Evolutionary conservation across 2,888 invertebrate genomes (phyloP).

Genomic region (Tiliacea aurago): DNA sequence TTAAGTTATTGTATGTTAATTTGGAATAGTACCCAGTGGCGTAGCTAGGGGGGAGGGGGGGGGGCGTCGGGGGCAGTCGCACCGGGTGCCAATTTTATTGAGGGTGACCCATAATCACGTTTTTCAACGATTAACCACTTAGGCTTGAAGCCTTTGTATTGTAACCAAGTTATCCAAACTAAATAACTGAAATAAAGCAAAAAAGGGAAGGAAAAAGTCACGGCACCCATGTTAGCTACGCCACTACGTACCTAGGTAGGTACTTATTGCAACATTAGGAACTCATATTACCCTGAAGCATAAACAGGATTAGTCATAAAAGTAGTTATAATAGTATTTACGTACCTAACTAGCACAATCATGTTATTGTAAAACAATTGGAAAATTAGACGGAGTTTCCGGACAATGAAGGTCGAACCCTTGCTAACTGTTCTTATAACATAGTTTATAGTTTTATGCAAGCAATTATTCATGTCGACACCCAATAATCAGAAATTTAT

Average conservation of each 20-base stretch:
- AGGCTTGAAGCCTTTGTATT: no score
- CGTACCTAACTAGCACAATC: background rate
- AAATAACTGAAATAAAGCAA: no score
- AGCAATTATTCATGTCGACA: conserved; percentile 20
- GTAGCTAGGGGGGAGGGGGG: no score
- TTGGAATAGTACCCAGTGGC: conserved; percentile 12
- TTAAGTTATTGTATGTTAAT: conserved; percentile 30
- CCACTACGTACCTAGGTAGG: no score
- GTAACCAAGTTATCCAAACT: no score
- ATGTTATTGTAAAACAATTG: conserved; percentile 6
- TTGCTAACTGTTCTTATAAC: conserved; percentile 39
- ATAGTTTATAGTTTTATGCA: conserved; percentile 21
- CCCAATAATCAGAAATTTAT: conserved; percentile 28
- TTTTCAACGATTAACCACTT: no score
- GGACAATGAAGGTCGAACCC: conserved; percentile 18
- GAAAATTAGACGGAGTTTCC: conserved; percentile 25
- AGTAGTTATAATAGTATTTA: background rate
- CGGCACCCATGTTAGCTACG: no score
- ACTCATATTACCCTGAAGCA: background rate
- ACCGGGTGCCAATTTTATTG: no score
- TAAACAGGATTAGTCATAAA: background rate
- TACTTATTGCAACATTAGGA: background rate
- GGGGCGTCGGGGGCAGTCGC: no score
- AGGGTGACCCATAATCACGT: no score
- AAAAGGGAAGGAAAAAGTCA: no score